Base-by-base conservation (phyloP, 1,140 invertebrate genomes). In the Acyrthosiphon pisum region DNA sequence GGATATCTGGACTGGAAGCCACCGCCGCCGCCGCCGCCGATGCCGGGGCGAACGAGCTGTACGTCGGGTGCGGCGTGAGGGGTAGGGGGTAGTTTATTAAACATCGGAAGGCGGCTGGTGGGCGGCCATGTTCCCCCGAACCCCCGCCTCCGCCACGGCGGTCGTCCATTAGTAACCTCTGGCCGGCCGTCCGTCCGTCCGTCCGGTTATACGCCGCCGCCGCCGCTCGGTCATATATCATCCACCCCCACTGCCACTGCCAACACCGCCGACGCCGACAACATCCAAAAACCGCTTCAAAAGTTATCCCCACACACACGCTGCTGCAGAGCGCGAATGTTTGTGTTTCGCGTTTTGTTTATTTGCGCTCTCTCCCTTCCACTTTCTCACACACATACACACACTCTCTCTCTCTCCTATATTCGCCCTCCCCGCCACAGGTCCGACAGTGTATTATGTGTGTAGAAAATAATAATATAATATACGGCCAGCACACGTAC, bases 1-100 rank as follows among this genome's bases (percentile, higher is more conserved):
- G 91, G 91, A 93, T 93, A 93, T 93, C 91, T 93, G 91, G 91
- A 93, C 91, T 93, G 91, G 91, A 93, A 93, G 91, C 91, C 91
- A 26, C 50, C 37, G 22, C 87, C 48, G 20, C 46, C 44, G 44
- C 46, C 50, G 88, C 50, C 88, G 50, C 48, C 48, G 87, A 4
- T 41, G 86, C 9, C 23, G 87, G 91, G 91, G 81, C 48, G 91
- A 90, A 46, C 89, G 90, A 37, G 81, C 91, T n/a, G 81, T 92
- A 83, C 41, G 35, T 20, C 88, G 48, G 91, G 91, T 81, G 91
- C n/a, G 84, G 48, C 60, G n/a, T 18, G 60, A 76, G n/a, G 60
- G 60, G 60, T 76, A n/a, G 91, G 91, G 91, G 91, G 91, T 93
- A 93, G 91, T 93, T 93, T 93, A 93, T 93, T 93, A 93, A 93